phyloP scores from a whole-genome alignment of 1,140 invertebrate species.

The Condylostylus longicornis region DNA sequence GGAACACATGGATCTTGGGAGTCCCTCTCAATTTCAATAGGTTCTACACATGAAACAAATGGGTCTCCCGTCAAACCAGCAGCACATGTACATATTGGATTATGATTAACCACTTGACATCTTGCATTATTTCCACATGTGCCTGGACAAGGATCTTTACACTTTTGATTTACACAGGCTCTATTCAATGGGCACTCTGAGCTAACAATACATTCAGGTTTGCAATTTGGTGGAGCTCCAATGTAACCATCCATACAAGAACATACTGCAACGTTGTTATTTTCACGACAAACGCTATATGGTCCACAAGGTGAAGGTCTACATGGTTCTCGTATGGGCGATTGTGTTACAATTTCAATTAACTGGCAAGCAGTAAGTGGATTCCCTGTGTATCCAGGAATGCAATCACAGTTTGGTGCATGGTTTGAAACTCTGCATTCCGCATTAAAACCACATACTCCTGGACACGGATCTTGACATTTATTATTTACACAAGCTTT shows the following conservation, averaged over 20 bases:
- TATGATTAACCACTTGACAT: constrained; percentile 70
- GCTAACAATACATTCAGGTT: constrained; percentile 69
- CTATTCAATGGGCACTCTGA: constrained; percentile 69
- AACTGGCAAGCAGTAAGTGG: constrained; percentile 34
- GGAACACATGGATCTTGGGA: constrained; percentile 50
- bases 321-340: constrained; percentile 44
- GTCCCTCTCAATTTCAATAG: constrained; percentile 21
- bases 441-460: constrained; percentile 50
- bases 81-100: constrained; percentile 63
- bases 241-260: constrained; percentile 59
- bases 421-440: constrained; percentile 53
- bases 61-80: constrained; percentile 62
- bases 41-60: constrained; percentile 44
- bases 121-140: constrained; percentile 68
- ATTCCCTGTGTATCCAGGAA: constrained; percentile 59
- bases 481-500: constrained; percentile 51
- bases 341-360: constrained; percentile 25
- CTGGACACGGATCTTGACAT: constrained; percentile 55
- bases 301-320: constrained; percentile 66
- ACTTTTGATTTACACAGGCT: constrained; percentile 68
- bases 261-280: constrained; percentile 64
- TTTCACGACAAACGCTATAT: constrained; percentile 46
- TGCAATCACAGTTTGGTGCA: constrained; percentile 57
- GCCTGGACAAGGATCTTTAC: constrained; percentile 65
- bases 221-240: constrained; percentile 60